Conservation (phyloP, 2,888 invertebrate genomes). For the Linnaemya tessellans region DNA sequence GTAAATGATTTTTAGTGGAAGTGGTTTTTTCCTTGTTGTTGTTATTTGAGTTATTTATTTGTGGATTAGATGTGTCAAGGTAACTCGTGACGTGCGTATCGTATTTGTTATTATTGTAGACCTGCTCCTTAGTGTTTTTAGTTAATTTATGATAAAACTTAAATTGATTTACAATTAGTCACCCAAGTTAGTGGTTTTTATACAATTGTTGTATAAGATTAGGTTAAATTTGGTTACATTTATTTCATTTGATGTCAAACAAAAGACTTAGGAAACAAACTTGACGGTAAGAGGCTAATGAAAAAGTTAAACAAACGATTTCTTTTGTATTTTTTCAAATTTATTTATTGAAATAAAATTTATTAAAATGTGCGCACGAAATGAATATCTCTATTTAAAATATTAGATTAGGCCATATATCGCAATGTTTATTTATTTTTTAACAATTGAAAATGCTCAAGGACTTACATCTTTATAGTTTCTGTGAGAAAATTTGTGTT, state of each 20-base stretch:
- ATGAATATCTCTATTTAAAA: neutral
- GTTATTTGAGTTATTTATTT: constrained; percentile 39
- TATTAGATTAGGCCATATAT: neutral
- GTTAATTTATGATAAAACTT: constrained; percentile 24
- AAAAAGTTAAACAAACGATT: neutral
- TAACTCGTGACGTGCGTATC: constrained; percentile 80
- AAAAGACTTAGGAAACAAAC: constrained; percentile 66
- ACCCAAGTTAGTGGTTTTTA: constrained; percentile 41
- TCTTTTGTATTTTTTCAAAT: neutral
- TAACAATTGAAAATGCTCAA: neutral
- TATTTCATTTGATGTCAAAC: neutral
- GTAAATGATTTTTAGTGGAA: constrained; percentile 52
- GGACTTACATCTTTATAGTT: neutral
- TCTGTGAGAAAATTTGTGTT: neutral
- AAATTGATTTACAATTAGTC: constrained; percentile 66
- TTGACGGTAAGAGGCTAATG: neutral
- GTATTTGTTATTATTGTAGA: constrained; percentile 10
- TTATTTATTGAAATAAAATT: neutral
- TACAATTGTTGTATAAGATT: constrained; percentile 8
- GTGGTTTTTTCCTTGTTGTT: constrained; percentile 26
- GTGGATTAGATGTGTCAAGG: constrained; percentile 78
- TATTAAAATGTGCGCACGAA: neutral
- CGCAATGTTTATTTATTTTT: neutral
- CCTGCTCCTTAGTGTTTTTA: neutral
- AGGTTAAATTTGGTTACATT: constrained; percentile 19